These are phyloP conservation scores for Panulirus ornatus DNA, from an alignment of 1,140 invertebrate species.

Conservation along the genomic window DNA sequence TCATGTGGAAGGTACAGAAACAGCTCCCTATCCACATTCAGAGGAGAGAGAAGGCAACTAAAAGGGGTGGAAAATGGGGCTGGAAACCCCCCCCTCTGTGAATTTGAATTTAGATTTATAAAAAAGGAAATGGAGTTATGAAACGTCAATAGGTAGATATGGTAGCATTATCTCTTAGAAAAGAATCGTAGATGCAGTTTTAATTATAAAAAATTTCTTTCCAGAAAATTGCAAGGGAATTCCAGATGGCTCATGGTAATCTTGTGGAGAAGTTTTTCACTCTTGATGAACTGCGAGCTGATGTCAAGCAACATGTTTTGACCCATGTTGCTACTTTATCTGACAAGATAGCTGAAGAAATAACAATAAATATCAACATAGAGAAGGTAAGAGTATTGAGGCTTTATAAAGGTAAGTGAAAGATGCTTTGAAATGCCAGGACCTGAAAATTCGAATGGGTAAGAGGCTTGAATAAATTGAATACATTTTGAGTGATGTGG, in stretches of 20 bases:
- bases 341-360: background rate
- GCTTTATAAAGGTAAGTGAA: background rate
- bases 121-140: no score
- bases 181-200: no score
- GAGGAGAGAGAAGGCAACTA: no score
- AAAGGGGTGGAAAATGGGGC: no score
- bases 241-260: constrained; percentile 1
- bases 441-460: background rate
- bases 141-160: no score
- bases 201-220: background rate
- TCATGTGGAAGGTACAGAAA: no score
- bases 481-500: background rate
- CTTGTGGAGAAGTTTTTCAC: constrained; percentile 24
- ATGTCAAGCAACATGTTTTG: background rate
- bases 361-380: constrained; percentile 23
- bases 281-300: constrained; percentile 25
- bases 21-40: no score
- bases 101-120: no score
- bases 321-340: background rate
- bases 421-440: no score
- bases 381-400: constrained; percentile 25
- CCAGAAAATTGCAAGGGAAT: constrained; percentile 3
- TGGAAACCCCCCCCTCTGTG: no score
- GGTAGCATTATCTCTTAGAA: no score
- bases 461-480: background rate